A percentile compares a stretch with the other conserved stretches of the same genome.
phyloP scores from a whole-genome alignment of 2,113 vertebrate genomes.

The Lagopus leucura region DNA sequence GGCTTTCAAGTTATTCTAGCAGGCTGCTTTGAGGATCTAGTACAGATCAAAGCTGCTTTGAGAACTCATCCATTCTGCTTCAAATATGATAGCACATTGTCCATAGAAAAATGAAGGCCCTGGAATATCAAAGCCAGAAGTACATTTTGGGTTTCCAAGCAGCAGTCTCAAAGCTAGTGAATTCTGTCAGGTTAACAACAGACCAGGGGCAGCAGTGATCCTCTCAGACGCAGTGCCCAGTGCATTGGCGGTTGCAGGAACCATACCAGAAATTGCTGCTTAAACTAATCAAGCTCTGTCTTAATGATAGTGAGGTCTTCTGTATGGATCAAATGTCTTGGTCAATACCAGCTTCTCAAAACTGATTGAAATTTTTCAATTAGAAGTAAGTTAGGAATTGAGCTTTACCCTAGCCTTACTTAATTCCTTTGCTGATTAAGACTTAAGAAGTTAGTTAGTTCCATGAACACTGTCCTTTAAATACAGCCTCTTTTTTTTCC shows the following conservation, averaged over 20 bases:
- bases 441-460: neutral
- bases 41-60: slow-evolving; percentile 74
- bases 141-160: slow-evolving; percentile 9
- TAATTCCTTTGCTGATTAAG: slow-evolving; percentile 29
- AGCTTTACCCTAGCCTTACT: slow-evolving; percentile 1
- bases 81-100: slow-evolving; percentile 32
- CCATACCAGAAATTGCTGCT: neutral
- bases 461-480: slow-evolving; percentile 17
- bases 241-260: neutral
- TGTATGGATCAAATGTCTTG: neutral
- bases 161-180: neutral
- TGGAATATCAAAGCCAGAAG: slow-evolving; percentile 40
- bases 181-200: slow-evolving; percentile 46
- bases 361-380: neutral
- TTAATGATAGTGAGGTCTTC: neutral
- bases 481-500: neutral
- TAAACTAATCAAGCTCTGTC: slow-evolving; percentile 3
- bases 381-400: neutral
- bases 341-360: slow-evolving; percentile 12
- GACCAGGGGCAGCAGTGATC: neutral
- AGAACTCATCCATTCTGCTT: slow-evolving; percentile 57
- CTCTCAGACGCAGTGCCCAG: neutral
- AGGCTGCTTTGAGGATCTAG: slow-evolving; percentile 60
- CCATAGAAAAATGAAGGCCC: slow-evolving; percentile 4
- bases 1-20: slow-evolving; percentile 65